These are phyloP conservation scores for Rhizoglyphus robini DNA, from an alignment of 1,140 invertebrate species.

Conservation along the genomic window DNA sequence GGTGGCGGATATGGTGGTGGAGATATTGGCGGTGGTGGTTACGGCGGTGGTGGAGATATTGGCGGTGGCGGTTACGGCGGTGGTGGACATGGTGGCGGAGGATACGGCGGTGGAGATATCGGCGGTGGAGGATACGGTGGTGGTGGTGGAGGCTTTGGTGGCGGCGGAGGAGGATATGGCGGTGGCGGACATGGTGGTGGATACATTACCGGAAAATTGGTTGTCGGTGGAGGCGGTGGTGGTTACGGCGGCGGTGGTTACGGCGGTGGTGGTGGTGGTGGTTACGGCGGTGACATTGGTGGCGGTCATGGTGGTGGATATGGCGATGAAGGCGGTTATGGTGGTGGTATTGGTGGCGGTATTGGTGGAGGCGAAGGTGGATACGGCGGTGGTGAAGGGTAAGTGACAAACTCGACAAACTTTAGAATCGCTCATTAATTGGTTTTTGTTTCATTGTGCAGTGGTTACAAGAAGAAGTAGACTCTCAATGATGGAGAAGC, in stretches of 20 bases:
- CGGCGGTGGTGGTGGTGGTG: neutral
- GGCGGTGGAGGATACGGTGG: neutral
- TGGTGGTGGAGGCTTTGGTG: neutral
- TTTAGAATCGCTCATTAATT: neutral
- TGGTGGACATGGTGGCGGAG: neutral
- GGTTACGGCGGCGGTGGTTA: neutral
- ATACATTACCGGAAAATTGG: too few species aligned
- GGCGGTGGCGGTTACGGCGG: neutral
- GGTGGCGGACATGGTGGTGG: too few species aligned
- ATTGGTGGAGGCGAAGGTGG: neutral
- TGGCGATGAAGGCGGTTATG: neutral
- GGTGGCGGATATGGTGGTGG: neutral
- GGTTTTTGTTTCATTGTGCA: too few species aligned
- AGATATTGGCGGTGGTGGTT: neutral
- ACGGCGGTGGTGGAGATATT: neutral
- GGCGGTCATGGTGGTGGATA: neutral
- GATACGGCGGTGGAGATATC: neutral
- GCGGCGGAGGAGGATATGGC: neutral
- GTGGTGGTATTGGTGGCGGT: neutral
- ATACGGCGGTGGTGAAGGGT: neutral
- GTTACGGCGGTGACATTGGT: neutral
- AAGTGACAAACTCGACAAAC: neutral
- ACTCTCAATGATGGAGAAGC: too few species aligned
- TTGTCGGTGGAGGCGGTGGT: neutral
- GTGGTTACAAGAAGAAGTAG: neutral